Evolutionary conservation across 2,113 vertebrate genomes (phyloP).

Genomic region (Neolamprologus toae): DNA sequence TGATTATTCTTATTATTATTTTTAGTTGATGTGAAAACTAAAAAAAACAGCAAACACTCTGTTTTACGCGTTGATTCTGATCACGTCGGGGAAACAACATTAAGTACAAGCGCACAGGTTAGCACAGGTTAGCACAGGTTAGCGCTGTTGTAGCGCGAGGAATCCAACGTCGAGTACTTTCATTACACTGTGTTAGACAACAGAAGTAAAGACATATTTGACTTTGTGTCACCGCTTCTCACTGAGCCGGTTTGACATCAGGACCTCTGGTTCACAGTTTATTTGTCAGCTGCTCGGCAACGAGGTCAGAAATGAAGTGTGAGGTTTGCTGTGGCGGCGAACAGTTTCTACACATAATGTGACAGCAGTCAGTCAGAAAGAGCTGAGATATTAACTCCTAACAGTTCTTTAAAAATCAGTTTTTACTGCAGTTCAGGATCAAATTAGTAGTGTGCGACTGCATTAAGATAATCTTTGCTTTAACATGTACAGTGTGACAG

Average conservation of each 20-base stretch:
- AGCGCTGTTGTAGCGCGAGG: fast-evolving
- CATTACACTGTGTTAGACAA: neutral
- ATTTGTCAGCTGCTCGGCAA: neutral
- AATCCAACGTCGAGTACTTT: neutral
- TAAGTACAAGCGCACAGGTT: neutral
- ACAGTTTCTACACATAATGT: neutral
- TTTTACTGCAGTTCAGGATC: neutral
- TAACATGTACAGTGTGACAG: neutral
- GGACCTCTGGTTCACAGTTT: neutral
- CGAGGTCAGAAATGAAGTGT: neutral
- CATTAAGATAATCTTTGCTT: neutral
- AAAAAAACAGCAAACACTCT: neutral
- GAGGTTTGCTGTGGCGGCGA: neutral
- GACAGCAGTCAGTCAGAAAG: neutral
- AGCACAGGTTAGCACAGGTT: neutral
- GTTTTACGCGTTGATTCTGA: neutral
- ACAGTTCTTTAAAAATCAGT: neutral
- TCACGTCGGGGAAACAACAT: neutral
- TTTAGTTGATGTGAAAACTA: neutral
- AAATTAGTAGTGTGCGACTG: neutral
- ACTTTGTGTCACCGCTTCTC: neutral
- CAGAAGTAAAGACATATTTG: neutral
- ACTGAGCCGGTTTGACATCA: neutral
- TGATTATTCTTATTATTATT: neutral
- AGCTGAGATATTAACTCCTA: neutral